Base-by-base conservation (phyloP, 2,888 invertebrate genomes). In the Stenoptilia bipunctidactyla region DNA sequence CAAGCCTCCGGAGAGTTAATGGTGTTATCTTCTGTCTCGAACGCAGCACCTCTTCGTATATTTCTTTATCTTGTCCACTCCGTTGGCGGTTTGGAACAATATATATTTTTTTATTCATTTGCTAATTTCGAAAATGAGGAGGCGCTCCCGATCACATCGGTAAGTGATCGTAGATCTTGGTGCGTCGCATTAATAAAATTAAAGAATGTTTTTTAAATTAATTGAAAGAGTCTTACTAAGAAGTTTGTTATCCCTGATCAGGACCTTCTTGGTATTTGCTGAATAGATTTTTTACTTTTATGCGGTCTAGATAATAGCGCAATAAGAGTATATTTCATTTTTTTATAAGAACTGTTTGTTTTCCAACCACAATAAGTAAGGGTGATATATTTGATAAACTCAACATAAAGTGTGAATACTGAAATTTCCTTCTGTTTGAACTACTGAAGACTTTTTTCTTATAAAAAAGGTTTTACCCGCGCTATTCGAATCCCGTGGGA, bases 81-180 rank as follows among this genome's bases (percentile, higher is more conserved):
- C 67, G 75, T 68, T 76, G 71, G 75, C 70, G 75, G 73, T 76
- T 34, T 75, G 53, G 55, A 58, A 55, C 56, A 60, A 30, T 30
- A 30, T 12, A 30, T 30, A 67, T 61, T 65, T 76, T 68, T 80
- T 73, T 73, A 68, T 71, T 71, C 75, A 73, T 80, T 83, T 82
- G 82, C 80, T 80, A 82, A 82, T 82, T 83, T 82, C 65, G 79
- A 79, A 82, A 80, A 80, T 79, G 76, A 79, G 79, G 76, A 75
- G 80, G 70, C 66, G 62, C 63, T 57, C 60, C 64, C 62, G 79
- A 82, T 80, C 69, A 66, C 66, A 77, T 80, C 80, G 66, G 20
- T 46, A 52, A 42, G 51, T 58, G 77, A 79, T 80, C 71, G 77
- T 74, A 76, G 82, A 82, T 83, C 76, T 71, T 66, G 68, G 65